Conservation (phyloP, 2,113 vertebrate species). For the Datnioides undecimradiatus region DNA sequence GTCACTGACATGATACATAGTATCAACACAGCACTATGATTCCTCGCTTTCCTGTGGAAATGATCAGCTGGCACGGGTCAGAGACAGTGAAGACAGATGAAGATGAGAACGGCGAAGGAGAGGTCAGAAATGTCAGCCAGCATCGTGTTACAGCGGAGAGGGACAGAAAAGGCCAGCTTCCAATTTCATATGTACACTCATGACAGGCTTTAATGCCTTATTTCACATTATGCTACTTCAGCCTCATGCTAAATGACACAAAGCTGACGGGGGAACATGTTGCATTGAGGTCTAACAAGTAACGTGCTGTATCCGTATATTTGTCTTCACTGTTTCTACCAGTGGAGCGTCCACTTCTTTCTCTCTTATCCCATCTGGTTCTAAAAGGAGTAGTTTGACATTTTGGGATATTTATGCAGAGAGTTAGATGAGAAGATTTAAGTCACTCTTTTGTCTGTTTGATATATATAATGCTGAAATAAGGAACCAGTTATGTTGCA, state of each 20-base stretch:
- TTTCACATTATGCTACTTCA: conserved; percentile 27
- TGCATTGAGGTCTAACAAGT: conserved; percentile 14
- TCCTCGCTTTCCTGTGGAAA: conserved; percentile 17
- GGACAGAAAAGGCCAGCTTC: conserved; percentile 28
- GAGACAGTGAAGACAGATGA: conserved; percentile 25
- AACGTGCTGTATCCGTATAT: background rate
- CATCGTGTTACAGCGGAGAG: conserved; percentile 34
- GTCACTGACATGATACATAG: background rate
- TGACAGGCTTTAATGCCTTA: background rate
- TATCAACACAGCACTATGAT: background rate
- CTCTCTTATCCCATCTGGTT: no score
- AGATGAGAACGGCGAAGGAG: conserved; percentile 27
- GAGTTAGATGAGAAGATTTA: background rate
- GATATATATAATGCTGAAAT: no score
- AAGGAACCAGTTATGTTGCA: background rate
- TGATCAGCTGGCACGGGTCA: background rate
- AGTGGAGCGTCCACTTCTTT: no score
- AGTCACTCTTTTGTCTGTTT: no score
- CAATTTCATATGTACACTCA: conserved; percentile 47
- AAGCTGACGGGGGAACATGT: conserved; percentile 29
- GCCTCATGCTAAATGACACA: conserved; percentile 7
- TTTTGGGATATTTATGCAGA: background rate
- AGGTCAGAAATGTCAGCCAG: conserved; percentile 52
- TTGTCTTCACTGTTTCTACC: background rate
- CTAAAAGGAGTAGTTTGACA: no score